Percentiles rank a stretch among this genome's conserved stretches.
Evolutionary conservation across 30 jellyfish, hydroid and myxozoan species (phyloP).

Genomic region (Aurelia coerulea): DNA sequence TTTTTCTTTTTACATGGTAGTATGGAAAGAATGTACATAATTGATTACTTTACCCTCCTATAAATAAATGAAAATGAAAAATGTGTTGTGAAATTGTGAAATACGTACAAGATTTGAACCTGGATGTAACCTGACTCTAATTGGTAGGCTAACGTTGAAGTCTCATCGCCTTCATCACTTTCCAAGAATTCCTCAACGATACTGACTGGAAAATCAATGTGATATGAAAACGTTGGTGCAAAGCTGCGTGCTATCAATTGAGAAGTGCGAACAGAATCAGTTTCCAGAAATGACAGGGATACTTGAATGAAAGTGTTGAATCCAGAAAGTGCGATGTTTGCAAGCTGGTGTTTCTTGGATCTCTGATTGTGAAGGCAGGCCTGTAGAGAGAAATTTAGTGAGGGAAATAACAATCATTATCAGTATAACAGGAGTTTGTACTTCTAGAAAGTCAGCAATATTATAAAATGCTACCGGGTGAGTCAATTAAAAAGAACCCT

Average conservation of each 20-base stretch:
- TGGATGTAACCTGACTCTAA: constrained; percentile 64
- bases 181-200: constrained; percentile 27
- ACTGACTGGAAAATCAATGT: constrained; percentile 81
- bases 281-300: constrained; percentile 61
- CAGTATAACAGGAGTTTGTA: too few relatives aligned
- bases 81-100: neutral
- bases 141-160: constrained; percentile 64
- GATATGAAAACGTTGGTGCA: constrained; percentile 80
- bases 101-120: constrained; percentile 73
- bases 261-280: constrained; percentile 43
- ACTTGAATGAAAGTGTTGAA: constrained; percentile 61
- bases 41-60: too few relatives aligned
- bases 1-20: too few relatives aligned
- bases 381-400: neutral
- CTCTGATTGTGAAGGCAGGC: constrained; percentile 16
- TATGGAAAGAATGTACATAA: too few relatives aligned
- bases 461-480: too few relatives aligned
- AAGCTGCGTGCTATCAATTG: constrained; percentile 56
- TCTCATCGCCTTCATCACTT: constrained; percentile 36
- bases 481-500: too few relatives aligned
- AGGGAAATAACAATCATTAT: neutral
- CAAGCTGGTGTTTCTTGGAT: neutral
- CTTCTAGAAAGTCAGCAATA: too few relatives aligned
- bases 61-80: too few relatives aligned
- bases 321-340: constrained; percentile 24